Base-by-base conservation (phyloP, 2,113 vertebrate species). In the Pluvianellus socialis region DNA sequence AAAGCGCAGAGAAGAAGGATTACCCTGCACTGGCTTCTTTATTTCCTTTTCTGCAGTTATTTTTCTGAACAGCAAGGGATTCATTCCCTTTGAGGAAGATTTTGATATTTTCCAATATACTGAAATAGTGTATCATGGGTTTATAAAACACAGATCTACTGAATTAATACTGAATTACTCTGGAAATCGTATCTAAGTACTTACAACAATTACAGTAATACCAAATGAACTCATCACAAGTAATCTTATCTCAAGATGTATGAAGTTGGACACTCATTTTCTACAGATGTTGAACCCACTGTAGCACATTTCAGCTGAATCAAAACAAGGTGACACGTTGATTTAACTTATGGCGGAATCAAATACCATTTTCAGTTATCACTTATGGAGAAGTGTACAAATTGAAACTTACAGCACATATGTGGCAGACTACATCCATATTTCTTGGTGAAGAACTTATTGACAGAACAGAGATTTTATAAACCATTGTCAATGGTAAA, bases 131-230 rank as follows among this genome's bases (percentile, higher is more conserved):
- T 77, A 42, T 73, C 74, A 32, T 22, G 44, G 67, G 38, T 77
- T 47, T 84, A 67, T 40, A 49, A 89, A 91, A 92, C 14, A 68
- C 8, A 20, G 73, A 90, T 67, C 42, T 15, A 53, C 44, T 90
- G 73, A 95, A 92, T 86, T 90, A 86, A 88, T 45, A 86, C 44
- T 70, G 55, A 96, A 81, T 91, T 95, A 49, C 84, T 94, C 68
- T 84, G 12, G n/a, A 77, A 94, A 67, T 76, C 47, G 30, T 66
- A 92, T 24, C 63, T 63, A 94, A 95, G 70, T 81, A 42, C 32
- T 83, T 95, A 53, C 45, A 72, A 63, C 8, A 86, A 53, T 72
- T 55, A 40, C 47, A 76, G 59, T 79, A 94, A 32, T 28, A 82
- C 7, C 35, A 86, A 93, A 96, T 77, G 14, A 90, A 67, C 14